A percentile compares a stretch with the other conserved stretches of the same genome.
Conservation (phyloP, 2,888 invertebrate genomes). For the Ligdia adustata region DNA sequence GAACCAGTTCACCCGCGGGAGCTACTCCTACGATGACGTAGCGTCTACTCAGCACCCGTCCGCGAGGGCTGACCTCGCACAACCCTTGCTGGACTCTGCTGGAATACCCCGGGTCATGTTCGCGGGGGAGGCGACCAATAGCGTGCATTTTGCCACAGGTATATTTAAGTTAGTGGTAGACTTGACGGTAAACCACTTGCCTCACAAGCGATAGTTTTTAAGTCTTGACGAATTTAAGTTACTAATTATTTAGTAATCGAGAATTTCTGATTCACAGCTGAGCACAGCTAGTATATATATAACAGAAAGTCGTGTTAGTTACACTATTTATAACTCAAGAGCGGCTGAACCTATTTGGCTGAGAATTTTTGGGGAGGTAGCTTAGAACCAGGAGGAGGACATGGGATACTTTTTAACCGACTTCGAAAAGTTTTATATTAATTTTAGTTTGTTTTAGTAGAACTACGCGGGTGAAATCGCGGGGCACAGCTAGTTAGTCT, state of each 20-base stretch:
- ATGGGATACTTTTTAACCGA: too few species aligned
- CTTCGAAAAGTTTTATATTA: too few species aligned
- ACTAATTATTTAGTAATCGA: neutral
- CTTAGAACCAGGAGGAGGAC: too few species aligned
- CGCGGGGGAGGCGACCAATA: neutral
- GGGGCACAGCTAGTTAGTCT: too few species aligned
- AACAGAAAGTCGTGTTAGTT: too few species aligned
- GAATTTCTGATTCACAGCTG: neutral
- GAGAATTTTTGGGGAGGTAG: too few species aligned
- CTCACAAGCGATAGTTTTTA: neutral
- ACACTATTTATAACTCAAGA: too few species aligned
- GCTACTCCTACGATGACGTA: slow-evolving; percentile 87
- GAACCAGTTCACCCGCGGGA: slow-evolving; percentile 88
- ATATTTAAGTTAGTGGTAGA: neutral
- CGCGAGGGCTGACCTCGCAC: neutral
- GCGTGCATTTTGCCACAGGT: neutral
- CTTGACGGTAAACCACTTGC: neutral
- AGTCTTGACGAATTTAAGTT: neutral
- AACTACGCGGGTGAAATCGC: too few species aligned
- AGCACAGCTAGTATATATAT: too few species aligned
- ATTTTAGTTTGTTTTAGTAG: too few species aligned
- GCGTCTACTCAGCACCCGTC: neutral
- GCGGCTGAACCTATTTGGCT: too few species aligned
- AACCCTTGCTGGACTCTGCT: neutral
- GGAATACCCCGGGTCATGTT: neutral